Base-by-base conservation (phyloP, 2,888 invertebrate genomes). In the Patella depressa region DNA sequence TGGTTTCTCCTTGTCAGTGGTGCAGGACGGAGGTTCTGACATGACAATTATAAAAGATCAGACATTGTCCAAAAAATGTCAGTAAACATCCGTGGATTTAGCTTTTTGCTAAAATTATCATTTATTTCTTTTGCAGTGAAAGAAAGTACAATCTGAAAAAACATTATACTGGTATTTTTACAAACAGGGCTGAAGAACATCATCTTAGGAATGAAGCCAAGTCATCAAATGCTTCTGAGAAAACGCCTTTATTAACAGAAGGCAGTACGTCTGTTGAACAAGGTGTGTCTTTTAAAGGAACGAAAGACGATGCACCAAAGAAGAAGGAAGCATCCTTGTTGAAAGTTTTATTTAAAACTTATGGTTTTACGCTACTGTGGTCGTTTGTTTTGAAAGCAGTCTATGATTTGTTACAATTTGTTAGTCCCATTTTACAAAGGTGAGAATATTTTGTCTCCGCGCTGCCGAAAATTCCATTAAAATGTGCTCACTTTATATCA, bases 321-420 rank as follows among this genome's bases (percentile, higher is more conserved):
- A 78, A 78, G 29, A 83, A 94, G 57, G 79, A 82, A 45, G 85
- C 87, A 15, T 87, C 87, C 15, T 75, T 89, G 53, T 82, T 87
- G 15, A 86, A 81, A 72, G 85, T 84, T 11, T 45, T 87, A 19
- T 78, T 76, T 7, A 82, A 82, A 70, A 78, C 78, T 5, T 86
- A 84, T 81, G 87, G 89, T 53, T 76, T 78, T 0, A 81, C 81
- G 0, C 79, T 90, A 14, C 72, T 89, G n/a, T 72, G 82, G 34
- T 85, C 89, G 9, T 86, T 85, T 84, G 55, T 79, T 7, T 85
- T 84, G 75, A 88, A 87, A 80, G 81, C 87, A 34, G 55, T 86
- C 9, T 86, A 88, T 78, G 88, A 88, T 77, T 73, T 86, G 3
- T 74, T 87, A 7, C 86, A 86, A 80, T 86, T 87, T 79, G 86